A percentile compares a stretch with the other conserved stretches of the same genome.
Evolutionary conservation across 2,113 vertebrate genomes (phyloP).

Genomic region (Eptesicus fuscus): DNA sequence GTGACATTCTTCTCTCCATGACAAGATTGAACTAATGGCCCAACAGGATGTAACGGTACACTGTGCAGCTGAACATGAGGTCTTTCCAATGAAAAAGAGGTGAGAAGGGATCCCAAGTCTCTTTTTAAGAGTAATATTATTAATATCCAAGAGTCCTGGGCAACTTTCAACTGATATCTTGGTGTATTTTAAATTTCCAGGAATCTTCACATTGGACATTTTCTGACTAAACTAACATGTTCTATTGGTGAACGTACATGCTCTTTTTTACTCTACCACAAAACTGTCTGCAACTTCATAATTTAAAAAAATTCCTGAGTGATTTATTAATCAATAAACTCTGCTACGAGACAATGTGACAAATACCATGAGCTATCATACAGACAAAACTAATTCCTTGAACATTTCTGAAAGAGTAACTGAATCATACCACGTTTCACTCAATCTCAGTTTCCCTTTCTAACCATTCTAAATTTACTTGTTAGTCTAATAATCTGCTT

Average conservation of each 20-base stretch:
- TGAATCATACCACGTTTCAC: neutral
- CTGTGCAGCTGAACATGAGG: slow-evolving; percentile 12
- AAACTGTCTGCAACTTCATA: neutral
- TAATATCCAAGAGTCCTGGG: neutral
- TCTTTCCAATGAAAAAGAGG: slow-evolving; percentile 45
- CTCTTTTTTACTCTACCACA: slow-evolving; percentile 21
- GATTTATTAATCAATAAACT: neutral
- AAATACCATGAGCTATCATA: neutral
- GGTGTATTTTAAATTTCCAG: neutral
- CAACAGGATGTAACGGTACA: slow-evolving; percentile 12
- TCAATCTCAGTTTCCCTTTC: neutral
- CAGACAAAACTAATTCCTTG: neutral
- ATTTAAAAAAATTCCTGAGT: neutral
- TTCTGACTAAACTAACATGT: neutral
- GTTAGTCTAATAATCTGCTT: neutral
- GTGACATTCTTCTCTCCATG: slow-evolving; percentile 39
- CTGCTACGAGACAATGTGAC: neutral
- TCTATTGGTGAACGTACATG: neutral
- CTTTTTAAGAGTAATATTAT: slow-evolving; percentile 10
- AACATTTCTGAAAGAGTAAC: neutral
- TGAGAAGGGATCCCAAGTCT: slow-evolving; percentile 39
- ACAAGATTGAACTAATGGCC: slow-evolving; percentile 51
- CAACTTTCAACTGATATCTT: slow-evolving; percentile 9
- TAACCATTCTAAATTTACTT: neutral
- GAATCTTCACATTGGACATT: neutral